Base-by-base conservation (phyloP, 2,113 vertebrate genomes). In the Scatophagus argus region DNA sequence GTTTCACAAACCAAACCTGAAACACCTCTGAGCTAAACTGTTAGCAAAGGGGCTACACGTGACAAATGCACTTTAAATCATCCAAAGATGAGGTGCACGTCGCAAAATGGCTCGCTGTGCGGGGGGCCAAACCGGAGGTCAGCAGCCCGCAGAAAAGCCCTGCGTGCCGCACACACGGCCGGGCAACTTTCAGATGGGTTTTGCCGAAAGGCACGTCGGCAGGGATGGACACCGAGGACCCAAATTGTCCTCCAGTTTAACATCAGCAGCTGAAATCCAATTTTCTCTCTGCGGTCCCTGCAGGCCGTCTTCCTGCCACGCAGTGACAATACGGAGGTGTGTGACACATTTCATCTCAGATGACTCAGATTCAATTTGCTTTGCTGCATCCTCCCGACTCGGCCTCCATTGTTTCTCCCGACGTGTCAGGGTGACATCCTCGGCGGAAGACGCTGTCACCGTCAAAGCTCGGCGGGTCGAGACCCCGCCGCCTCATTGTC, bases 401-500 rank as follows among this genome's bases (percentile, higher is more conserved):
- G 16, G 59, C 62, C 74, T 56, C 79, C 73, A 88, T 92, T 93
- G 89, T 94, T 89, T 60, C 72, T 65, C 54, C 29, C 8, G 44
- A 65, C 69, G 80, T 83, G 81, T 74, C 79, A 72, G 79, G 67
- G 54, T 56, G 47, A 84, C 83, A 70, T 90, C 77, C 86, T 79
- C 62, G 19, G 23, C 72, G 89, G 91, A 91, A 80, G 74, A 34
- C 27, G 52, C 77, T 85, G 89, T 93, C 91, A 91, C 78, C 67
- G 75, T 88, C 79, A 69, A 73, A 75, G 78, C 82, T 19, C 21
- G 23, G 54, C 36, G 17, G 80, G 88, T 85, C 86, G n/a, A 34
- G 89, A 80, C 86, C 88, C 86, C 49, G 25, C 36, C 17, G n/a
- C 81, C 73, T 83, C 81, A 78, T 82, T 85, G 88, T 89, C 74